A percentile compares a stretch with the other conserved stretches of the same genome.
phyloP scores from a whole-genome alignment of 2,113 vertebrate genomes.

The Hypanus sabinus region DNA sequence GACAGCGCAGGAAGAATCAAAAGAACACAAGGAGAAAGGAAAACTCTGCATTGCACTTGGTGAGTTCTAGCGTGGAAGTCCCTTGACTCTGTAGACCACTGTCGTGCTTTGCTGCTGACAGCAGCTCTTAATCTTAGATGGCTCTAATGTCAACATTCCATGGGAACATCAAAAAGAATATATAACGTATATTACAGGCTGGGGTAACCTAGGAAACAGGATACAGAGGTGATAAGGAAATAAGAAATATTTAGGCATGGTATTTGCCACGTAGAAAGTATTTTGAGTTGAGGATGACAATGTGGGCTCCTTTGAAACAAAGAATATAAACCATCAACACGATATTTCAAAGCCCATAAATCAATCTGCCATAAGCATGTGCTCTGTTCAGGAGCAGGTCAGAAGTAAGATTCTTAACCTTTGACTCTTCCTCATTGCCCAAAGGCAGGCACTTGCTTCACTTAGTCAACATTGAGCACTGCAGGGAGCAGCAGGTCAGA shows the following conservation, averaged over 20 bases:
- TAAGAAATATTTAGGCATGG: not conserved
- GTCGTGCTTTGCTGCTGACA: not conserved
- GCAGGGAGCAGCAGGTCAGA: not conserved
- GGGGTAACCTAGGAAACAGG: not conserved
- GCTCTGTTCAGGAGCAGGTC: not conserved
- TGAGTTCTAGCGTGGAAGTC: not conserved
- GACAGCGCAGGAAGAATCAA: not conserved
- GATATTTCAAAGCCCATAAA: conserved; percentile 8
- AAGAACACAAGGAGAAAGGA: not conserved
- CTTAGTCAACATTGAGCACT: conserved; percentile 2
- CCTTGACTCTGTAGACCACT: not conserved
- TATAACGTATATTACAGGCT: not conserved
- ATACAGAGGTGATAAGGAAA: not conserved
- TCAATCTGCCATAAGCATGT: conserved; percentile 8
- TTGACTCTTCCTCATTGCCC: conserved; percentile 17
- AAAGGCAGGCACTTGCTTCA: conserved; percentile 31
- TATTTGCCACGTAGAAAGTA: not conserved
- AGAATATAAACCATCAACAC: not conserved
- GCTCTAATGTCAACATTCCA: not conserved
- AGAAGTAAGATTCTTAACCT: conserved; percentile 23
- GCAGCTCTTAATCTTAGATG: not conserved
- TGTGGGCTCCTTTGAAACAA: not conserved
- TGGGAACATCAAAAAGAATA: not conserved
- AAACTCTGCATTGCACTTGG: not conserved
- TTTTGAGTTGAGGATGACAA: not conserved